Evolutionary conservation across 2,888 invertebrate genomes (phyloP), one percentile per base, ranked within the genome.

Genomic region (Rotaria sp.): DNA sequence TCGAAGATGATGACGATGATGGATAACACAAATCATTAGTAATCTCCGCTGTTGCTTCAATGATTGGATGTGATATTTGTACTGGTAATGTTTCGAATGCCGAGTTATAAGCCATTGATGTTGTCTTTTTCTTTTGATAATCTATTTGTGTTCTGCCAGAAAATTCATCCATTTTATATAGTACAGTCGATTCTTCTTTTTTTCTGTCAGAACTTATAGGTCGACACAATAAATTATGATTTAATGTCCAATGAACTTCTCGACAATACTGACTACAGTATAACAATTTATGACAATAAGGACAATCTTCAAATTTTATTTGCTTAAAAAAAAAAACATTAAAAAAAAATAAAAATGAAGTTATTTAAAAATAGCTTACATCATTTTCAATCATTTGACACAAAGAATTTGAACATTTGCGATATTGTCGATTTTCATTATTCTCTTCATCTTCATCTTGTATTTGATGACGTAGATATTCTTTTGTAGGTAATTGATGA

Each of bases 261-360:
- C 80, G 80, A 80, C 80, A 80, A n/a, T 80, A 80, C n/a, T 80
- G 80, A 80, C 80, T 80, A 80, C 80, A 80, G 18, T 80, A 80
- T 13, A 26, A 41, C 21, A 80, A 38, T 45, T 10, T 41, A 45
- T 45, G 80, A 80, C 80, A 80, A 45, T 26, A 10, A 10, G 38
- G 80, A 80, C 80, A 80, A 11, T 80, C 3, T 45, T 80, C 41
- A n/a, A 80, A 80, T 45, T 45, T 10, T 24, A 45, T 41, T n/a
- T 80, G 45, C 80, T 74, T 30, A 59, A n/a, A 45, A 45, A 24
- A 45, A n/a, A 26, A 41, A 24, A 80, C 26, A 7, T 15, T 2
- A 35, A 21, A 35, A 18, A 18, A 1, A 67, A 35, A 7, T 7
- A 26, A 8, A 67, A 35, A 18, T 35, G 0, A 10, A 26, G 7